phyloP scores from a whole-genome alignment of 2,797 vertebrate species.

The Argya squamiceps region DNA sequence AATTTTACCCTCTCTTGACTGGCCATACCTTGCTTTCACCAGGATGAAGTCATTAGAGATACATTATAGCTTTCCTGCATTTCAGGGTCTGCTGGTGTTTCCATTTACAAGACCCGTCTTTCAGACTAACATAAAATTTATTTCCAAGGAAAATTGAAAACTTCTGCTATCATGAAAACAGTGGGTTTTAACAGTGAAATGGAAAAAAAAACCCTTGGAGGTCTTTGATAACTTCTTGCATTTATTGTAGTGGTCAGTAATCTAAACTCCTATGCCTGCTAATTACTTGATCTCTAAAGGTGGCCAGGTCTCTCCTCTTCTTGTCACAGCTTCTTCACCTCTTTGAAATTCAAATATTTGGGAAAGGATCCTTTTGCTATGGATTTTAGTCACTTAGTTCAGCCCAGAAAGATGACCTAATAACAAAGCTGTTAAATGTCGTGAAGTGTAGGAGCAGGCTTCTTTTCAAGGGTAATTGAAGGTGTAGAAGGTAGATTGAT shows the following conservation, averaged over 20 bases:
- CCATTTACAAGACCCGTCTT: background rate
- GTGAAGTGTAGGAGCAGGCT: background rate
- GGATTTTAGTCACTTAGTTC: background rate
- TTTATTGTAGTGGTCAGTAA: background rate
- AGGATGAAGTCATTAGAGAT: constrained; percentile 30
- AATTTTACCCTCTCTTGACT: constrained; percentile 52
- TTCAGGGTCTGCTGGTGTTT: constrained; percentile 18
- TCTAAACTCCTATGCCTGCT: background rate
- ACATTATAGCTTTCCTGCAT: background rate
- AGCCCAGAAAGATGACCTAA: background rate
- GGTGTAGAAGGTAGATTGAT: background rate
- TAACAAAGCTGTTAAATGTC: background rate
- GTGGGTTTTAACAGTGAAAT: background rate
- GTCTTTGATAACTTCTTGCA: background rate
- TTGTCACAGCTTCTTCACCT: background rate
- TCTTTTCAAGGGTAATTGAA: background rate
- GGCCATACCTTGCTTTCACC: constrained; percentile 1
- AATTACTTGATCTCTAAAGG: background rate
- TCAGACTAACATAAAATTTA: background rate
- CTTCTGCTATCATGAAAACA: background rate
- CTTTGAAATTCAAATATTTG: background rate
- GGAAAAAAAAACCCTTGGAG: background rate
- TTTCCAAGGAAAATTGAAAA: background rate
- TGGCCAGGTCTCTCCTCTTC: background rate
- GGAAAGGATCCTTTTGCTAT: background rate